Evolutionary conservation across 2,113 vertebrate genomes (phyloP), one percentile per base, ranked within the genome.

Genomic region (Equus quagga): DNA sequence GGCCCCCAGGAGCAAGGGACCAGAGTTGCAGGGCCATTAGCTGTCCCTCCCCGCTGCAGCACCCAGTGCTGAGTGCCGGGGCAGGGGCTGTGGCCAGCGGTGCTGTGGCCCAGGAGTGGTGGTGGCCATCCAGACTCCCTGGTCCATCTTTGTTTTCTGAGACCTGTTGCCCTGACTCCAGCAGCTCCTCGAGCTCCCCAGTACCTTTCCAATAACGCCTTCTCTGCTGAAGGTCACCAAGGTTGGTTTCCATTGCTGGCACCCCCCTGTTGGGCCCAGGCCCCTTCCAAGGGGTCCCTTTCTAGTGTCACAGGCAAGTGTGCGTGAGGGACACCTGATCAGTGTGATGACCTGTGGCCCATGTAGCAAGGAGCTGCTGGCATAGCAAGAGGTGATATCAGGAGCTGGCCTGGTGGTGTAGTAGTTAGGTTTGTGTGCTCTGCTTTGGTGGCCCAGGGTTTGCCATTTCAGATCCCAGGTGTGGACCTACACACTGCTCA

Each of bases 21-120:
- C 60, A 44, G 24, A 78, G 26, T 56, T 15, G 17, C 46, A 18
- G 64, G 51, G 33, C 14, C 67, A n/a, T 26, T 0, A 49, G 41
- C 31, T 1, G 2, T 8, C 36, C 65, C 19, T 21, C 36, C 18
- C 3, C 0, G 6, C 36, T 8, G 44, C 5, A 1, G 56, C 2
- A 21, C 19, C 85, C 64, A 21, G 58, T 1, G 5, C 41, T 28
- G n/a, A 19, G 62, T 28, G 49, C 56, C 7, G 8, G 49, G 12
- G 23, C 24, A 26, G 58, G 15, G 46, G 9, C 23, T 31, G 33
- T 3, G 2, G 46, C n/a, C 51, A 33, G 62, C 18, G 4, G n/a
- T 2, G 4, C 65, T 41, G 24, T 7, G 18, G 51, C 64, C 23
- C 36, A 24, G 8, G 0, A 28, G 31, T 28, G 36, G 23, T 18